Percentiles rank a stretch among this genome's conserved stretches.
Conservation (phyloP, 2,113 vertebrate genomes). For the Cynoglossus semilaevis region DNA sequence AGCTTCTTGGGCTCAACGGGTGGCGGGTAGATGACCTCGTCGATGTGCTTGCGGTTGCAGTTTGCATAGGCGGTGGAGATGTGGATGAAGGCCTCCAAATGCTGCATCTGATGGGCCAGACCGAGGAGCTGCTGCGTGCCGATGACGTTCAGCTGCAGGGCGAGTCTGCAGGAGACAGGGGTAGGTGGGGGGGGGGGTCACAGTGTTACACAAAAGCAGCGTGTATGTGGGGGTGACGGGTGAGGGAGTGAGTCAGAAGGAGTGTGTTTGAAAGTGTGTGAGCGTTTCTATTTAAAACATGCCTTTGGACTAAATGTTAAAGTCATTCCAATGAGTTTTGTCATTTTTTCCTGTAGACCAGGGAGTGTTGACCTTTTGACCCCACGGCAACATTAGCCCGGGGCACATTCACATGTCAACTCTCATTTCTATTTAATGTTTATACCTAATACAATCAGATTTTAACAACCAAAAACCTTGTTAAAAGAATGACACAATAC, state of each 20-base stretch:
- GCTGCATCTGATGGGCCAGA: slow-evolving; percentile 88
- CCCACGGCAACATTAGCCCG: too few relatives aligned
- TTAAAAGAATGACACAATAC: too few relatives aligned
- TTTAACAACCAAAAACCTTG: too few relatives aligned
- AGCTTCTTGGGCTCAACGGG: slow-evolving; percentile 89
- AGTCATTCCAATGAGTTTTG: too few relatives aligned
- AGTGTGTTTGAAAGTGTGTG: too few relatives aligned
- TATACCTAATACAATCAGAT: too few relatives aligned
- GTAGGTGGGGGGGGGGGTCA: background rate
- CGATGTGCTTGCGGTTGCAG: slow-evolving; percentile 88
- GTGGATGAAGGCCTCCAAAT: slow-evolving; percentile 90
- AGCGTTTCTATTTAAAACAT: too few relatives aligned
- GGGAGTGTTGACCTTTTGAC: too few relatives aligned
- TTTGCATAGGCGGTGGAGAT: slow-evolving; percentile 94
- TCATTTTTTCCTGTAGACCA: too few relatives aligned
- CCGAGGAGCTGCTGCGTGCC: slow-evolving; percentile 88
- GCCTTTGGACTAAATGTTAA: too few relatives aligned
- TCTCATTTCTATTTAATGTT: too few relatives aligned
- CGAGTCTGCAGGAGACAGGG: slow-evolving; percentile 72
- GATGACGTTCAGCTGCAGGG: slow-evolving; percentile 88
- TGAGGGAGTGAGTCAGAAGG: background rate
- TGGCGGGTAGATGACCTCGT: slow-evolving; percentile 91
- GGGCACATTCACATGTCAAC: too few relatives aligned
- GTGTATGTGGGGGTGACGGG: background rate
- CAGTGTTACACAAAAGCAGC: background rate